A percentile compares a stretch with the other conserved stretches of the same genome.
Evolutionary conservation across 2,113 vertebrate species (phyloP).

Genomic region (Toxotes chatareus): DNA sequence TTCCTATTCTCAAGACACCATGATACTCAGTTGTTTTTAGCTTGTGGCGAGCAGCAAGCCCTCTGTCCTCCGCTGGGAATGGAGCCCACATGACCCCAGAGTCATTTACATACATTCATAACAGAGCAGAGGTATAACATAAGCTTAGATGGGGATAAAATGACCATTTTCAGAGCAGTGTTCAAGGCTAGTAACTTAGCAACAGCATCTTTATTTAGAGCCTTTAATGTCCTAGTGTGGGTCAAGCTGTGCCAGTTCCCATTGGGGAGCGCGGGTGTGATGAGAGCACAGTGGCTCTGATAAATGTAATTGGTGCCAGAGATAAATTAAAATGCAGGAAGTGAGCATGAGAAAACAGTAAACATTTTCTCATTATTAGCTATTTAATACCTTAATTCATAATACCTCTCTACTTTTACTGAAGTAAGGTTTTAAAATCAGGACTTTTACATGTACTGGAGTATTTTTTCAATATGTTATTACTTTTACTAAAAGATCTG

Average conservation of each 20-base stretch:
- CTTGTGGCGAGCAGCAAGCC: constrained; percentile 24
- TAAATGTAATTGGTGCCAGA: constrained; percentile 43
- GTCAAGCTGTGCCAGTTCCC: constrained; percentile 68
- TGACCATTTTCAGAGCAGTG: constrained; percentile 45
- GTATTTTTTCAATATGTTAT: neutral
- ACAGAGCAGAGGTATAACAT: constrained; percentile 38
- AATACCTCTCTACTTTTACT: neutral
- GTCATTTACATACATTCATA: constrained; percentile 38
- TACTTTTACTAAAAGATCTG: neutral
- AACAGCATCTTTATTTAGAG: constrained; percentile 82
- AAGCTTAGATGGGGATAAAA: constrained; percentile 6
- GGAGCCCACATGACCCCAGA: constrained; percentile 19
- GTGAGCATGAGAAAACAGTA: constrained; percentile 29
- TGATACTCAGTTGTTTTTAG: constrained; percentile 35
- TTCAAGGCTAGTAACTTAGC: constrained; percentile 77
- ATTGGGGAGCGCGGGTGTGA: constrained; percentile 60
- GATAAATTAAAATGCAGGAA: constrained; percentile 44
- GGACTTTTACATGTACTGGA: too few relatives aligned
- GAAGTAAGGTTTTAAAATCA: too few relatives aligned
- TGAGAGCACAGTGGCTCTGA: constrained; percentile 49
- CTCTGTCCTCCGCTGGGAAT: constrained; percentile 32
- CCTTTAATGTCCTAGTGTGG: constrained; percentile 64
- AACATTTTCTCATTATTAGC: neutral
- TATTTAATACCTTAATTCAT: neutral
- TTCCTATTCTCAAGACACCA: constrained; percentile 40